phyloP scores from a whole-genome alignment of 2,888 invertebrate genomes.

The Orthosia gothica region DNA sequence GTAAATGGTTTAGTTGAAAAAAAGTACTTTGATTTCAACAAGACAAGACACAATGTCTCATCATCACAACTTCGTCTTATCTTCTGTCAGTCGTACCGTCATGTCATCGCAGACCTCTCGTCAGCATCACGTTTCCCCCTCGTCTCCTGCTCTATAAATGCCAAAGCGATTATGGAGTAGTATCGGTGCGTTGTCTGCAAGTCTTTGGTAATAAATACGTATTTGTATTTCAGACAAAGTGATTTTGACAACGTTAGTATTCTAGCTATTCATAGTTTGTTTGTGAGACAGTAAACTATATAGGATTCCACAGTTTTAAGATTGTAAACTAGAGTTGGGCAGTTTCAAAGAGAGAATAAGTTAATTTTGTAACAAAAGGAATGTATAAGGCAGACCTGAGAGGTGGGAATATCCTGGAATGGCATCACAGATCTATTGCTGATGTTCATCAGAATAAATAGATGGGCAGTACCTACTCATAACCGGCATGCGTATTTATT shows the following conservation, averaged over 20 bases:
- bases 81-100: not conserved
- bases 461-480: no score
- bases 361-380: no score
- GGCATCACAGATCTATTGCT: no score
- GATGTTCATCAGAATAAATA: no score
- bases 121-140: not conserved
- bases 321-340: no score
- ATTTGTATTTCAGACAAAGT: conserved; percentile 22
- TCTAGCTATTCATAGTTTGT: conserved; percentile 2
- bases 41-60: not conserved
- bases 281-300: not conserved
- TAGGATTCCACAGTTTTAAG: not conserved
- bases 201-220: conserved; percentile 38
- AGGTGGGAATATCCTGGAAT: no score
- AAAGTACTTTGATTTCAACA: not conserved
- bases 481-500: no score
- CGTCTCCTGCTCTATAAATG: conserved; percentile 36
- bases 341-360: no score
- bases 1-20: not conserved
- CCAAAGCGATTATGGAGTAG: not conserved
- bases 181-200: conserved; percentile 33
- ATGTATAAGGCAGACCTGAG: no score
- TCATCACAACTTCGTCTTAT: not conserved
- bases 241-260: not conserved
- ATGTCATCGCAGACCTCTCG: conserved; percentile 10